phyloP scores from a whole-genome alignment of 1,140 invertebrate species.

The Telenomus remus region DNA sequence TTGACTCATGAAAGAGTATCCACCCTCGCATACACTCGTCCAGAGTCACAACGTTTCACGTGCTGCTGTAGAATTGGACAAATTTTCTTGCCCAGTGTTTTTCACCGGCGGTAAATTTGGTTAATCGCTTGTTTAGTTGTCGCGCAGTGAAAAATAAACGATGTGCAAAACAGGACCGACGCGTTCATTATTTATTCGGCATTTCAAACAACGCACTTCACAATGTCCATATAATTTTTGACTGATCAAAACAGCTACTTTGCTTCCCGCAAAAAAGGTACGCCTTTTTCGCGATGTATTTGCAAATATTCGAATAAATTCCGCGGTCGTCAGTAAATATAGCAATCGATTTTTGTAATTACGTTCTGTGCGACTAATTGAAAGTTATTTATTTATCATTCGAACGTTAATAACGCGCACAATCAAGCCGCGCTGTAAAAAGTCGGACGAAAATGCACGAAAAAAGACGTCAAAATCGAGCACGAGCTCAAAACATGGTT shows the following conservation, averaged over 20 bases:
- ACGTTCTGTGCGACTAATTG: constrained; percentile 57
- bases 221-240: constrained; percentile 61
- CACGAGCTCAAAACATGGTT: neutral
- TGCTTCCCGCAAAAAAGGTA: constrained; percentile 49
- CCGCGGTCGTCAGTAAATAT: constrained; percentile 60
- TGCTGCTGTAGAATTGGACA: constrained; percentile 16
- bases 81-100: constrained; percentile 3
- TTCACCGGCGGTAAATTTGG: neutral
- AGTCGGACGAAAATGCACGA: constrained; percentile 17
- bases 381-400: constrained; percentile 60
- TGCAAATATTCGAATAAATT: constrained; percentile 54
- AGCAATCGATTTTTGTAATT: constrained; percentile 62
- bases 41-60: constrained; percentile 10
- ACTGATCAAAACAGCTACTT: constrained; percentile 56
- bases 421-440: constrained; percentile 39
- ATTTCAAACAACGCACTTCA: constrained; percentile 56
- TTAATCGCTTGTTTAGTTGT: neutral
- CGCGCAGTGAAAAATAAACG: constrained; percentile 16
- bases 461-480: constrained; percentile 10
- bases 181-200: constrained; percentile 55
- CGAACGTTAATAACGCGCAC: constrained; percentile 56
- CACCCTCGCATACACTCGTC: too few species aligned
- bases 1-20: neutral
- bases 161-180: constrained; percentile 31
- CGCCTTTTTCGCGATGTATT: constrained; percentile 54